Evolutionary conservation across 2,888 invertebrate species (phyloP), one percentile per base, ranked within the genome.

Genomic region (Aphodius sticticus): DNA sequence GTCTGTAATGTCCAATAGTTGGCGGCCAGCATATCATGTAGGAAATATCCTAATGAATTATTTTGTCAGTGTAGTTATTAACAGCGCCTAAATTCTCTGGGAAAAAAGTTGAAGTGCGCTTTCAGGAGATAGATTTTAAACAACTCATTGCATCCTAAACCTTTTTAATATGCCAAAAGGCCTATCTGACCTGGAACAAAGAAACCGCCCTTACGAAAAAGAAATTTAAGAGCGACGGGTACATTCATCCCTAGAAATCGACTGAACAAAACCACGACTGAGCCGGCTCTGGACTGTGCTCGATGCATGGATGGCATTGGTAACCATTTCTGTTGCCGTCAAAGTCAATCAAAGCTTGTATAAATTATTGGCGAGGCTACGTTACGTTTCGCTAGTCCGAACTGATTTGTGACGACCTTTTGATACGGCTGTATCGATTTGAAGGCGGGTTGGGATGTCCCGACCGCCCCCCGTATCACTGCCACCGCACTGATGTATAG

Each of bases 351-450:
- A 77, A 77, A 80, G 77, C 74, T 75, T 76, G 76, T 70, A 77
- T 78, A 77, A 80, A 77, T 80, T 80, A 80, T 80, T 80, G 74
- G 80, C 76, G 75, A 53, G 69, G 78, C 75, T 75, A 38, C 78
- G 78, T 79, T 79, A 76, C 79, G 77, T 80, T 81, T 80, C 79
- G 77, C 78, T 76, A 79, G 77, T 53, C 78, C 78, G 69, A 77
- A 77, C 74, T 81, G 82, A 82, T 82, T 80, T 81, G 82, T 81
- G 81, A 78, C 81, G 81, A 77, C 78, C 75, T 77, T 82, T 81
- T 81, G 81, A 82, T 79, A 70, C 81, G 35, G 38, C 14, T 16
- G 69, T 79, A 82, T 82, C 80, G 81, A 82, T 81, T 79, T 70
- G 38, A 75, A 76, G 35, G 35, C 70, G 77, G 69, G 72, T 75